Base-by-base conservation (phyloP, 2,888 invertebrate genomes). In the Aspidapion aeneum region DNA sequence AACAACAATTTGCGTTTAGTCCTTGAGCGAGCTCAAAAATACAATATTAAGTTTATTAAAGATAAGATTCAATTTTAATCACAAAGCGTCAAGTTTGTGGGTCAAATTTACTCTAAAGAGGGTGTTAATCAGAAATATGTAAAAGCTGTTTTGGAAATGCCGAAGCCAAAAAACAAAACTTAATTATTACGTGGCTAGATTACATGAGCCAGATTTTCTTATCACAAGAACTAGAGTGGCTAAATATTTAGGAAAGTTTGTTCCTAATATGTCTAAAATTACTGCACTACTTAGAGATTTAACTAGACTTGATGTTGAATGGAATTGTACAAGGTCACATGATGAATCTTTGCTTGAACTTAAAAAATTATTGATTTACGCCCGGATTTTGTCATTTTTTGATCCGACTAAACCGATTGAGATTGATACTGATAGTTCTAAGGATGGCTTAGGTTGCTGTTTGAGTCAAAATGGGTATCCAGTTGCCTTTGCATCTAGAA, bases 391-490 rank as follows among this genome's bases (percentile, higher is more conserved):
- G 21, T 55, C 51, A 49, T 61, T 66, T 60, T 72, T 69, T 68
- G 52, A 52, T n/a, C 52, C 52, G 17, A 9, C 52, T 18, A 18
- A 9, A n/a, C 7, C 5, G 5, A 52, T 52, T n/a, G 52, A 52
- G n/a, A 52, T 52, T 52, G 52, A 52, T 5, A 52, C 52, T 7
- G 52, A 52, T 52, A n/a, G 7, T 65, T 71, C 69, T 12, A 70
- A 69, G 63, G 55, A 70, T 65, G 72, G 73, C 1, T 21, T 77
- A 48, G 77, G 76, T 12, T 73, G 71, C 21, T 74, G 70, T 55
- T 22, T 79, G 16, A 18, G 78, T 12, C 78, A 79, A 63, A 63
- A 73, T 19, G 73, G 69, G 1, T 64, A 69, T n/a, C 52, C 52
- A 5, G 7, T 17, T 9, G n/a, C 19, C 17, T 52, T 52, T 22